Evolutionary conservation across 2,888 invertebrate genomes (phyloP).

Genomic region (Hylaea fasciaria): DNA sequence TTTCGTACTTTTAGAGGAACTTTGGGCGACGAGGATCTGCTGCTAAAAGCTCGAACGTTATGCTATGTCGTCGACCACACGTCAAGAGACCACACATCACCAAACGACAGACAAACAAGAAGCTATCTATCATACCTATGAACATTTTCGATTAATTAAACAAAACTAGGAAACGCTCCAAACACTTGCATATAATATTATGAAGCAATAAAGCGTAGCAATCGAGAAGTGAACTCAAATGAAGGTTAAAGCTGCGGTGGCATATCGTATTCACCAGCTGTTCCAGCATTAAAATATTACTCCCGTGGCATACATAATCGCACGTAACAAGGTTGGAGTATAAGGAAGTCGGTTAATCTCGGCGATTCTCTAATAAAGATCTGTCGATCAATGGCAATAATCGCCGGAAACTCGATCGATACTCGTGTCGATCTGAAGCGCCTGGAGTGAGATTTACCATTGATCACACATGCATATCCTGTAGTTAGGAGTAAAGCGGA

Average conservation of each 20-base stretch:
- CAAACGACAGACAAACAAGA: too few species aligned
- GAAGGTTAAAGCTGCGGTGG: constrained; percentile 28
- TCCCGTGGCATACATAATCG: constrained; percentile 36
- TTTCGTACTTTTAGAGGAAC: too few species aligned
- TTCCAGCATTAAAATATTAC: constrained; percentile 37
- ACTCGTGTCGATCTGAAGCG: constrained; percentile 38
- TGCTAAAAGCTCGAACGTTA: too few species aligned
- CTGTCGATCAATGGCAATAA: constrained; percentile 47
- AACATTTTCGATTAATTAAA: constrained; percentile 5
- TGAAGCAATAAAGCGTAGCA: constrained; percentile 18
- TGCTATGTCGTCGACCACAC: too few species aligned
- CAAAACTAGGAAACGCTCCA: constrained; percentile 13
- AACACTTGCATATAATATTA: constrained; percentile 16
- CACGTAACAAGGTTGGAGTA: constrained; percentile 40
- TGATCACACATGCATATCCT: constrained; percentile 64
- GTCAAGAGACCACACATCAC: too few species aligned
- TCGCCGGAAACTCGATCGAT: constrained; percentile 60
- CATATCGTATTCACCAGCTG: constrained; percentile 36
- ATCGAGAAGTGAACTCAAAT: constrained; percentile 29
- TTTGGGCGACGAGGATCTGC: too few species aligned
- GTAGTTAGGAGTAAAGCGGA: constrained; percentile 56
- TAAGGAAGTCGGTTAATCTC: constrained; percentile 39
- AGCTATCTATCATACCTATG: too few species aligned
- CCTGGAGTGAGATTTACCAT: constrained; percentile 41
- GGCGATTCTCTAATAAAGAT: constrained; percentile 34